Evolutionary conservation across 2,888 invertebrate species (phyloP).

Genomic region (Drosophila robusta): DNA sequence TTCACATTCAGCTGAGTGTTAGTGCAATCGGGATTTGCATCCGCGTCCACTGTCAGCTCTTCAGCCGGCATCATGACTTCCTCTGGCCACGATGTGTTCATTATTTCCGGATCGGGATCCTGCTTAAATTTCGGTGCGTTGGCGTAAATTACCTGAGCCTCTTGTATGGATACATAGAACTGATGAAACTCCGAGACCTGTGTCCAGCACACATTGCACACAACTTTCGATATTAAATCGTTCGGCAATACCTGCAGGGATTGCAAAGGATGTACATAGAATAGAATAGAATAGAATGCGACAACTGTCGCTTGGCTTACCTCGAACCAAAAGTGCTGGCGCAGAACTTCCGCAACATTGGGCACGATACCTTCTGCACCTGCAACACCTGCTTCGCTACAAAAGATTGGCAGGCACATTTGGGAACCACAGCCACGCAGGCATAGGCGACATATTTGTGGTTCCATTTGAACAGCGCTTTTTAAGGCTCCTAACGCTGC

Average conservation of each 20-base stretch:
- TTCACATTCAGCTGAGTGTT: constrained; percentile 59
- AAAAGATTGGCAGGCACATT: constrained; percentile 81
- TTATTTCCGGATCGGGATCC: constrained; percentile 60
- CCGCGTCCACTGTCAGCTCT: constrained; percentile 60
- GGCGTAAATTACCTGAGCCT: constrained; percentile 75
- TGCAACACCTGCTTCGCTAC: constrained; percentile 55
- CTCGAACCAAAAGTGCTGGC: constrained; percentile 83
- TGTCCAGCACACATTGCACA: constrained; percentile 83
- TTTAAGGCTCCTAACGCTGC: constrained; percentile 5
- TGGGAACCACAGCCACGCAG: constrained; percentile 75
- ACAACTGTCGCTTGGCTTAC: constrained; percentile 48
- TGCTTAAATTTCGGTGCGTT: constrained; percentile 64
- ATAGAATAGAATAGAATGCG: not conserved
- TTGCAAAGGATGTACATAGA: not conserved
- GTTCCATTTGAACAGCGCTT: constrained; percentile 55
- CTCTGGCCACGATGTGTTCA: constrained; percentile 64
- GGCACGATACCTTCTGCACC: constrained; percentile 57
- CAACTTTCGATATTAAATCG: constrained; percentile 77
- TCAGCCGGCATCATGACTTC: constrained; percentile 66
- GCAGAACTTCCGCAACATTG: constrained; percentile 77
- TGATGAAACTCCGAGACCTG: constrained; percentile 82
- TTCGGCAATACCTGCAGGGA: constrained; percentile 71
- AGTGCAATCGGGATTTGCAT: constrained; percentile 29
- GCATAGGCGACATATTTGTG: constrained; percentile 80
- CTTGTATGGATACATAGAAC: constrained; percentile 81